phyloP scores from a whole-genome alignment of 2,113 vertebrate species.

The Asarcornis scutulata region DNA sequence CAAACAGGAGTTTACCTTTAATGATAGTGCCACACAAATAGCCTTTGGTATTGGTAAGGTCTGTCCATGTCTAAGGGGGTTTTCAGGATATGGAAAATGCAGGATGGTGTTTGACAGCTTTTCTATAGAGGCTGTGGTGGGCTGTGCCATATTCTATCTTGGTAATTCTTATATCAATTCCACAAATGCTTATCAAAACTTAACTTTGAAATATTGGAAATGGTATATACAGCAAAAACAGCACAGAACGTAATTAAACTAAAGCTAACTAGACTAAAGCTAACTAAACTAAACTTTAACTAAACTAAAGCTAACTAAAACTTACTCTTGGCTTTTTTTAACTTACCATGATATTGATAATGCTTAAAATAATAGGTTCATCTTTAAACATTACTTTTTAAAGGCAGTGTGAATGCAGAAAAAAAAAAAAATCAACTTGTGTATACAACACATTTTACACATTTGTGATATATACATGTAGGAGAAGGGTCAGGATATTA shows the following conservation, averaged over 20 bases:
- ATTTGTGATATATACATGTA: not conserved
- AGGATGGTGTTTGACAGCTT: not conserved
- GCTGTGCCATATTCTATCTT: not conserved
- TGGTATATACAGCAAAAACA: not conserved
- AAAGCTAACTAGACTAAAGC: too few relatives aligned
- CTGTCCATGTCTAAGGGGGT: not conserved
- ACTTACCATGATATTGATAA: fast-evolving
- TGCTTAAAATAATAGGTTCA: not conserved
- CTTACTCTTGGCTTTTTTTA: too few relatives aligned
- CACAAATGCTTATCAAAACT: not conserved
- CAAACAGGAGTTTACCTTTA: not conserved
- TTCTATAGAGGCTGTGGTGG: not conserved
- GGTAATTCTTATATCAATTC: not conserved
- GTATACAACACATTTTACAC: not conserved
- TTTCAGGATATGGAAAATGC: not conserved
- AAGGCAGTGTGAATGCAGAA: not conserved
- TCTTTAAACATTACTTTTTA: not conserved
- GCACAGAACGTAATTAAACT: too few relatives aligned
- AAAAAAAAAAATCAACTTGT: not conserved
- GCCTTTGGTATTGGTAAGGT: not conserved
- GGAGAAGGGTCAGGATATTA: not conserved
- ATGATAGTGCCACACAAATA: not conserved
- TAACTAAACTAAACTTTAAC: too few relatives aligned
- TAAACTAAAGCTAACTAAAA: too few relatives aligned
- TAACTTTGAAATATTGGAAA: not conserved